Conservation (phyloP, 64 coral and sea anemone genomes). For the Trachythela sp. region DNA sequence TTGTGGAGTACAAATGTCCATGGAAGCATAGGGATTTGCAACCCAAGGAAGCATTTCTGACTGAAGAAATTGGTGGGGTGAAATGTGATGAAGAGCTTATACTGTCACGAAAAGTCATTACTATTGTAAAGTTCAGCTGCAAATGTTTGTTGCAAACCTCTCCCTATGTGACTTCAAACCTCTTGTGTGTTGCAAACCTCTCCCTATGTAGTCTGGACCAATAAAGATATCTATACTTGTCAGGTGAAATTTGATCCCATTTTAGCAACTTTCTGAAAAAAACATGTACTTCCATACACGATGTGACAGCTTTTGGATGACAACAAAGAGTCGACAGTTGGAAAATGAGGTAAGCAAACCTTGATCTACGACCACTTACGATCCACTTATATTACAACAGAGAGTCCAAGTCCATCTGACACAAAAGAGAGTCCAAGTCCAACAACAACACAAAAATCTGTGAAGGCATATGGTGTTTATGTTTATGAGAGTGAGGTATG, state of each 20-base stretch:
- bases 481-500: too few species aligned
- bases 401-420: too few species aligned
- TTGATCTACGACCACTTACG: too few species aligned
- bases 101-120: neutral
- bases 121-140: neutral
- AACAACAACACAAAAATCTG: too few species aligned
- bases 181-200: too few species aligned
- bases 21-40: neutral
- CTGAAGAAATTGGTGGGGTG: neutral
- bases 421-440: too few species aligned
- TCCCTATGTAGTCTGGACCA: slow-evolving; percentile 8
- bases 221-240: neutral
- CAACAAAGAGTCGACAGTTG: too few species aligned
- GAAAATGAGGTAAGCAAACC: too few species aligned
- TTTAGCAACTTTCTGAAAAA: neutral
- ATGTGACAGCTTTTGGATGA: neutral
- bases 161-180: neutral
- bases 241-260: neutral
- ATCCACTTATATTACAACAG: too few species aligned
- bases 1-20: slow-evolving; percentile 16
- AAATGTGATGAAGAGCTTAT: too few species aligned
- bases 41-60: slow-evolving; percentile 16
- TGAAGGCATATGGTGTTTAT: neutral
- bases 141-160: neutral
- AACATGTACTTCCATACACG: neutral